phyloP scores from a whole-genome alignment of 2,113 vertebrate species.

The Ochotona curzoniae region DNA sequence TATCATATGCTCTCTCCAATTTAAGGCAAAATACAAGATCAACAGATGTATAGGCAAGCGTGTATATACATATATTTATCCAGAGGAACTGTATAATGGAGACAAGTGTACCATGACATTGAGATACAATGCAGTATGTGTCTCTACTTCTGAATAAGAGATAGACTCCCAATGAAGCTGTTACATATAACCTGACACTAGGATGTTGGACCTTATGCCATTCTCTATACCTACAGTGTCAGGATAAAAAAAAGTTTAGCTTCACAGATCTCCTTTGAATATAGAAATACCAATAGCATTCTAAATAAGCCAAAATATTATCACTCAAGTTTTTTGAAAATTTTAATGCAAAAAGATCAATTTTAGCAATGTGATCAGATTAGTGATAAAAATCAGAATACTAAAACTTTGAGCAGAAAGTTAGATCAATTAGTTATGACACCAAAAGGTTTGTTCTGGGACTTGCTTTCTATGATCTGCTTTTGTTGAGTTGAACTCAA shows the following conservation, averaged over 20 bases:
- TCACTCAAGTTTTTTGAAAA: constrained; percentile 3
- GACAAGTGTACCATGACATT: too few relatives aligned
- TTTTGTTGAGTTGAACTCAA: neutral
- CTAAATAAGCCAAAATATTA: neutral
- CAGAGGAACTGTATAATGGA: too few relatives aligned
- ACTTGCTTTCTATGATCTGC: neutral
- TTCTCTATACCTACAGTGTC: too few relatives aligned
- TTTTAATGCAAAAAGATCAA: neutral
- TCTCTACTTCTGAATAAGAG: too few relatives aligned
- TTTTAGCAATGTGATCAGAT: neutral
- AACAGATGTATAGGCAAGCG: too few relatives aligned
- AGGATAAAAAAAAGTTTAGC: neutral
- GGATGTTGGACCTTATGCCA: too few relatives aligned
- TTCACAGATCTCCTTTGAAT: neutral
- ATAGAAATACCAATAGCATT: neutral
- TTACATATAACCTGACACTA: too few relatives aligned
- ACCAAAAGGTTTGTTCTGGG: neutral
- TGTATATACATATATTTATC: too few relatives aligned
- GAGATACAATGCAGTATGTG: too few relatives aligned
- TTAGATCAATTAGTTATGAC: neutral
- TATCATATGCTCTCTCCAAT: too few relatives aligned
- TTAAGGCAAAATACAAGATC: too few relatives aligned
- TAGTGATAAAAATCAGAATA: constrained; percentile 1
- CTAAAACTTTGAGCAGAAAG: neutral
- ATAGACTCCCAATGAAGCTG: too few relatives aligned